A percentile compares a stretch with the other conserved stretches of the same genome.
Evolutionary conservation across 1,140 invertebrate species (phyloP).

Genomic region (Drosophila parabipectinata): DNA sequence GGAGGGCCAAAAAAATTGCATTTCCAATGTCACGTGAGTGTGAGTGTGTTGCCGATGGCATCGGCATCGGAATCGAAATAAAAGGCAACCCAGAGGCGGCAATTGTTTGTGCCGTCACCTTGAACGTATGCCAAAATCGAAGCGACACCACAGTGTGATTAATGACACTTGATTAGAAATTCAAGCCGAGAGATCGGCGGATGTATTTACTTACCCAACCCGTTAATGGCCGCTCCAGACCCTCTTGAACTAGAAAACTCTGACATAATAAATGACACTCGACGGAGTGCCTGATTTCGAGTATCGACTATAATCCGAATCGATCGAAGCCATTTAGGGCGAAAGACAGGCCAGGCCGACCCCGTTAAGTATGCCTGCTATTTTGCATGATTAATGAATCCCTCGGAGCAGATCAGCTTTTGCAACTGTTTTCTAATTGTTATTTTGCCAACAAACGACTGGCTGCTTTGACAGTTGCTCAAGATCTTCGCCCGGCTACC

Average conservation of each 20-base stretch:
- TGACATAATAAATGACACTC: conserved; percentile 52
- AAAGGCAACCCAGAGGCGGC: conserved; percentile 40
- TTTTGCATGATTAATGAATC: conserved; percentile 73
- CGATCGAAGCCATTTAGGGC: conserved; percentile 29
- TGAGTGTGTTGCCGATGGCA: conserved; percentile 12
- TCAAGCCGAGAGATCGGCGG: conserved; percentile 32
- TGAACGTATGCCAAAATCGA: conserved; percentile 77
- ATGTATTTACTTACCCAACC: conserved; percentile 40
- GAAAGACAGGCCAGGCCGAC: not conserved
- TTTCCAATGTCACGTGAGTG: conserved; percentile 66
- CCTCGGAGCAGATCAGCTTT: conserved; percentile 56
- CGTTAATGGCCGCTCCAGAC: conserved; percentile 39
- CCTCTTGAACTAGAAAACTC: conserved; percentile 56
- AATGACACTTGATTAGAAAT: conserved; percentile 69
- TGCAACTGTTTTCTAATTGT: conserved; percentile 82
- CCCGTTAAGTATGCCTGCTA: conserved; percentile 46
- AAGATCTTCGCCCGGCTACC: conserved; percentile 12
- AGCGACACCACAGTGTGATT: conserved; percentile 59
- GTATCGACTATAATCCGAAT: conserved; percentile 46
- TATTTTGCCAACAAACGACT: conserved; percentile 60
- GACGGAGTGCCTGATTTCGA: conserved; percentile 26
- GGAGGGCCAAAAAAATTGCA: conserved; percentile 36
- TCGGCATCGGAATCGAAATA: conserved; percentile 7
- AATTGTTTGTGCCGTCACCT: conserved; percentile 69
- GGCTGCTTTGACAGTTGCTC: conserved; percentile 56